A percentile compares a stretch with the other conserved stretches of the same genome.
phyloP scores from a whole-genome alignment of 1,140 invertebrate genomes.

The Cotesia vestalis region DNA sequence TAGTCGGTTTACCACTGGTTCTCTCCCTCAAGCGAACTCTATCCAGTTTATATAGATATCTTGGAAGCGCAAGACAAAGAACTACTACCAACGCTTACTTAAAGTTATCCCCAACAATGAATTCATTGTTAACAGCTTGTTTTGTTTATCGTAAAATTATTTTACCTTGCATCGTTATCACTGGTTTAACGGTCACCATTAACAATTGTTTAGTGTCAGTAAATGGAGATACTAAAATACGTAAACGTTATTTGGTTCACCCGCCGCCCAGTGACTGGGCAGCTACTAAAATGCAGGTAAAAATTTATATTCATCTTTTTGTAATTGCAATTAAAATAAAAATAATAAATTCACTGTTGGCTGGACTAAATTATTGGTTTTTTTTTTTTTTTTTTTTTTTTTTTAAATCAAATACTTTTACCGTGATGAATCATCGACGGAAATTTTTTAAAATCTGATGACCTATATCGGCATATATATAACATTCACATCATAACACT shows the following conservation, averaged over 20 bases:
- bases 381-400: neutral
- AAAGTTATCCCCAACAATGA: slow-evolving; percentile 4
- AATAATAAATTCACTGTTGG: too few species aligned
- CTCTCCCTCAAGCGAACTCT: slow-evolving; percentile 26
- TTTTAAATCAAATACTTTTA: neutral
- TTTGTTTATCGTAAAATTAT: slow-evolving; percentile 1
- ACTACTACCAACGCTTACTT: neutral
- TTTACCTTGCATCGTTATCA: neutral
- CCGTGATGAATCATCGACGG: neutral
- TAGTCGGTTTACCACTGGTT: slow-evolving; percentile 34
- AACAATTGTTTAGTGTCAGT: slow-evolving; percentile 5
- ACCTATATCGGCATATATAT: neutral
- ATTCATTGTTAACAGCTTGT: neutral
- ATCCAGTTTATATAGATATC: neutral
- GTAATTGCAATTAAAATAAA: neutral
- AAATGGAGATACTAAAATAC: slow-evolving; percentile 10
- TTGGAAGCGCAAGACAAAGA: neutral
- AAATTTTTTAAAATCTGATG: neutral
- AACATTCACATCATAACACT: neutral
- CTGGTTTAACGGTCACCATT: neutral
- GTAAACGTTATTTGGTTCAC: slow-evolving; percentile 55
- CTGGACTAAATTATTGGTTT: too few species aligned
- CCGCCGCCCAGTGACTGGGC: slow-evolving; percentile 42
- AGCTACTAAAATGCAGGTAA: slow-evolving; percentile 59
- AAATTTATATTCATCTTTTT: slow-evolving; percentile 8